These are phyloP conservation scores for Hippasteria phrygiana DNA, from an alignment of 53 echinoderm and acorn worm species.

Conservation along the genomic window DNA sequence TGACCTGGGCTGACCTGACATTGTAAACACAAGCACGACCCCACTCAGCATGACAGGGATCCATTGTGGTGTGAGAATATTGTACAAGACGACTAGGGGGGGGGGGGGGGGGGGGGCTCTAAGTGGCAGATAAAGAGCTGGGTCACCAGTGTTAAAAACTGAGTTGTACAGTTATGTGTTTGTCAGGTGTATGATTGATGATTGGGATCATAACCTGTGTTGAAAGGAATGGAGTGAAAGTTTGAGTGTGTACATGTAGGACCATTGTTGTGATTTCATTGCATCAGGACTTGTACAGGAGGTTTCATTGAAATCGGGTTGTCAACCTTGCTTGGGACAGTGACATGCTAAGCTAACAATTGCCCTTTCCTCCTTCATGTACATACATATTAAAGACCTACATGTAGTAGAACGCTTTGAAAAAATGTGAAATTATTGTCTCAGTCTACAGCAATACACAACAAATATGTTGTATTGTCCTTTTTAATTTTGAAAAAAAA, in stretches of 20 bases:
- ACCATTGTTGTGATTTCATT: neutral
- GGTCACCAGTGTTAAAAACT: conserved; percentile 3
- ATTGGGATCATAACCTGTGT: conserved; percentile 11
- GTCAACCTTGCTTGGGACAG: no score
- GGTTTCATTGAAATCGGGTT: no score
- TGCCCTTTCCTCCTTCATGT: no score
- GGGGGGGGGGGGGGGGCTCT: conserved; percentile 20
- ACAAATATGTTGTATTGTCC: no score
- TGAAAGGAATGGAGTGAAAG: neutral
- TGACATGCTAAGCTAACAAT: no score
- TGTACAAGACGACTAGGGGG: neutral
- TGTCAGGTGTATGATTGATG: conserved; percentile 31
- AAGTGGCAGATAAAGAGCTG: conserved; percentile 29
- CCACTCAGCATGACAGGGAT: conserved; percentile 9
- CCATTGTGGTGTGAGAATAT: neutral
- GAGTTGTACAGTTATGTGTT: conserved; percentile 17
- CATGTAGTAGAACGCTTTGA: no score
- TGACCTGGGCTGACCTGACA: conserved; percentile 45
- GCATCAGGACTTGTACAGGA: no score
- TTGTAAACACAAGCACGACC: conserved; percentile 28
- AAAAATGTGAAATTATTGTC: no score
- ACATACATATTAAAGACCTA: no score
- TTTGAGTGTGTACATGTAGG: neutral
- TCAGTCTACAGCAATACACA: no score
- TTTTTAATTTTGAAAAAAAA: no score